Base-by-base conservation (phyloP, 2,113 vertebrate species). In the Murina feae region DNA sequence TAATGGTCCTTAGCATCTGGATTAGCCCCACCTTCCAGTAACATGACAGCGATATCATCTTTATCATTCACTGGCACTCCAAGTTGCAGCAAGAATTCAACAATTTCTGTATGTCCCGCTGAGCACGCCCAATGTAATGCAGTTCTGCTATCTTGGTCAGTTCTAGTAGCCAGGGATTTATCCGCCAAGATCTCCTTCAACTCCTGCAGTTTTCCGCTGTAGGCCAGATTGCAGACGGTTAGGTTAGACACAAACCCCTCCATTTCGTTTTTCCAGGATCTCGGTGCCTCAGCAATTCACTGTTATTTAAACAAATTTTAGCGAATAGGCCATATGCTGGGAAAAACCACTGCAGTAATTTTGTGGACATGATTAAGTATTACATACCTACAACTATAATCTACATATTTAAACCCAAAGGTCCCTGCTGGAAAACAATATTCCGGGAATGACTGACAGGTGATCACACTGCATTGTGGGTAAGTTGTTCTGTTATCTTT, bases 41-140 rank as follows among this genome's bases (percentile, higher is more conserved):
- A 98, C 98, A 99, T 98, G 94, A 98, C 23, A 42, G 99, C 99
- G 85, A 99, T 99, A 95, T 99, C 99, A 97, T 99, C 99, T 96
- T 99, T 98, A 71, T 99, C 98, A 94, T 99, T 97, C 74, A 99
- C 98, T 9, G 99, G 99, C 68, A 99, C 99, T 86, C 98, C 99
- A 85, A 99, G 96, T 39, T 98, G 97, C 5, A 99, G 96, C 39
- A 99, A 98, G 58, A 99, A 99, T 32, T 99, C 97, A 14, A 99
- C 99, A 60, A 99, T 98, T 23, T 99, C 96, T 35, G 98, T 97
- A 97, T 99, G 99, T 53, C 99, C 99, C 1, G 99, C 99, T 42
- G 99, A 99, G 96, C 99, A 99, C 20, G 99, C 99, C 99, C 99
- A 99, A 81, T 99, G 99, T 49, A 99, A 97, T 1, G 98, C 99